These are phyloP conservation scores for Dendrophyllia cribrosa DNA, from an alignment of 64 coral and sea anemone species.

Conservation along the genomic window DNA sequence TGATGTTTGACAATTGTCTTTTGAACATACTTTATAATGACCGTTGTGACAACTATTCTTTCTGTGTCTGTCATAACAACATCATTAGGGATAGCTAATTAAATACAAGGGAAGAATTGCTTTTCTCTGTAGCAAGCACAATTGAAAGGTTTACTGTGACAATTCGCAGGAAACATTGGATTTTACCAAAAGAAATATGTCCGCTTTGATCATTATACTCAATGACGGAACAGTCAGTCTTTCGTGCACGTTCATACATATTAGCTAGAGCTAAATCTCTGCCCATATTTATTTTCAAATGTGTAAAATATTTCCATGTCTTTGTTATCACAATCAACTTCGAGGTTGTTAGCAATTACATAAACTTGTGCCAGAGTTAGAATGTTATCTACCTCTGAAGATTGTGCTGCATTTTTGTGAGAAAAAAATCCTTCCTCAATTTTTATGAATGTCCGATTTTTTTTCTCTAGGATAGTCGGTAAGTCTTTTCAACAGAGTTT, in stretches of 20 bases:
- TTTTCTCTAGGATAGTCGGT: slow-evolving; percentile 43
- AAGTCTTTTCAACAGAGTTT: slow-evolving; percentile 53
- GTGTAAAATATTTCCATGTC: slow-evolving; percentile 1
- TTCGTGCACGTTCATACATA: slow-evolving; percentile 29
- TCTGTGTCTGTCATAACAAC: slow-evolving; percentile 36
- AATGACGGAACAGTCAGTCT: slow-evolving; percentile 56
- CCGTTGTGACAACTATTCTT: slow-evolving; percentile 26
- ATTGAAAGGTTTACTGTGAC: slow-evolving; percentile 15
- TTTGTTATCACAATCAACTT: slow-evolving; percentile 20
- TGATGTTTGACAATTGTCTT: slow-evolving; percentile 42
- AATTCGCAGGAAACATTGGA: slow-evolving; percentile 48
- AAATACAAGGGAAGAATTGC: slow-evolving; percentile 8
- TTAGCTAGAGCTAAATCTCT: slow-evolving; percentile 62
- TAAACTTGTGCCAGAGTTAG: background rate
- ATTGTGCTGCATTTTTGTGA: slow-evolving; percentile 23
- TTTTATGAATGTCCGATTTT: slow-evolving; percentile 10
- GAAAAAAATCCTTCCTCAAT: slow-evolving; percentile 2
- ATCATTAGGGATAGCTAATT: slow-evolving; percentile 12
- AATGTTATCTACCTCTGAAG: slow-evolving; percentile 31
- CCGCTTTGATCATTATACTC: slow-evolving; percentile 55
- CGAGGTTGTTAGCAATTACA: slow-evolving; percentile 35
- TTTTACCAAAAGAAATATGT: slow-evolving; percentile 44
- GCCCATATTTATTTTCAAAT: slow-evolving; percentile 44
- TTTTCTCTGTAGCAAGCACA: slow-evolving; percentile 31
- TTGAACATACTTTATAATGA: slow-evolving; percentile 6